A percentile compares a stretch with the other conserved stretches of the same genome.
Evolutionary conservation across 2,888 invertebrate species (phyloP).

Genomic region (Drepanosiphum platanoidis): DNA sequence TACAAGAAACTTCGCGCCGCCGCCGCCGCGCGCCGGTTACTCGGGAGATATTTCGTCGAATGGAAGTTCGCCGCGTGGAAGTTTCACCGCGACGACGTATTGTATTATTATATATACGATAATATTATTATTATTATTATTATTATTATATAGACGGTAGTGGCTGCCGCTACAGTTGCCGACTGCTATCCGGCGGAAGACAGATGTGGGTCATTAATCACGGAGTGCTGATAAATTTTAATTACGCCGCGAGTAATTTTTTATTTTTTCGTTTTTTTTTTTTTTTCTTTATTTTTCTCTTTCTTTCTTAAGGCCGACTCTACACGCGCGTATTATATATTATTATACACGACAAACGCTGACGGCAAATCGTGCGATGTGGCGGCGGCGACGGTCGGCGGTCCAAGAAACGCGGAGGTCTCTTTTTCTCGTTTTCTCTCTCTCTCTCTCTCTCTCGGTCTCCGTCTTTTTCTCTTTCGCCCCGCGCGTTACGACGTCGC

Average conservation of each 20-base stretch:
- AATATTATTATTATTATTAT: too few relatives aligned
- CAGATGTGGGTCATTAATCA: constrained; percentile 38
- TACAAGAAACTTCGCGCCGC: too few relatives aligned
- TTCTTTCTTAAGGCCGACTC: not conserved
- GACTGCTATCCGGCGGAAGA: constrained; percentile 24
- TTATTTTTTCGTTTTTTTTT: not conserved
- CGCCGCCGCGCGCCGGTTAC: too few relatives aligned
- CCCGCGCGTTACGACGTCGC: constrained; percentile 41
- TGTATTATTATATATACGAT: too few relatives aligned
- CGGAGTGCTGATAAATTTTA: constrained; percentile 56
- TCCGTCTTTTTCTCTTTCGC: not conserved
- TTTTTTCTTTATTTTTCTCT: not conserved
- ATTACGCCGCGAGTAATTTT: constrained; percentile 36
- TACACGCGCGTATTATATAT: not conserved
- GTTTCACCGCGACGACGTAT: too few relatives aligned
- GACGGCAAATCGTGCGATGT: constrained; percentile 33
- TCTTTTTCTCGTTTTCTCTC: not conserved
- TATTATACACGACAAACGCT: not conserved
- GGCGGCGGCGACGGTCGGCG: constrained; percentile 14
- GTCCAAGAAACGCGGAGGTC: constrained; percentile 44
- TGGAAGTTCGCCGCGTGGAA: too few relatives aligned
- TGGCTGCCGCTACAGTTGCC: not conserved
- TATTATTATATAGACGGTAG: too few relatives aligned
- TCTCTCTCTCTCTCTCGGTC: not conserved
- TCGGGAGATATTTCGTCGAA: too few relatives aligned